Evolutionary conservation across 1,140 invertebrate species (phyloP), one percentile per base, ranked within the genome.

Genomic region (Pogonognathellus flavescens): DNA sequence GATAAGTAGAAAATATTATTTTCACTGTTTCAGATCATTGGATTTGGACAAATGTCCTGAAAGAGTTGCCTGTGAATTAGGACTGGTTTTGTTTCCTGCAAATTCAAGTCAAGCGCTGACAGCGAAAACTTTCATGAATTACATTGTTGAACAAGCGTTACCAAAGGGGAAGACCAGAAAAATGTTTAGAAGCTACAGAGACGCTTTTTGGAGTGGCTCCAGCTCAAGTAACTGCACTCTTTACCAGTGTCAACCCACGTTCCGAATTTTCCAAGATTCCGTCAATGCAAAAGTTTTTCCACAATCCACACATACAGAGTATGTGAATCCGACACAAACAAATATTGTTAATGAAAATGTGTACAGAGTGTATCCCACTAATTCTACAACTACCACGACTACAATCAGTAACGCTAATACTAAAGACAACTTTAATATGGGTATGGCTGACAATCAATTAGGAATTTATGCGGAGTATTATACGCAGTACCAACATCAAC

Each of bases 1-100:
- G n/a, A n/a, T n/a, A n/a, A n/a, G n/a, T 14, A 13, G 22, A 22
- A 7, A 20, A 20, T 66, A 25, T 52, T 80, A 4, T 80, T 57
- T 18, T 81, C 8, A 49, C 41, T 22, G 55, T 80, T 85, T 20
- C 20, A 85, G 84, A 25, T 86, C 85, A 8, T 66, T 86, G 50
- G 85, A 86, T 80, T 41, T 86, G n/a, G 85, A 86, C 20, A 82
- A 86, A 25, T 86, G 85, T 83, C 85, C 85, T 13, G 80, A 86
- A 59, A 49, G 81, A 16, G 52, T 83, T 7, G 52, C 82, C 0
- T 86, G 85, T 62, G 85, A 86, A 86, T 31, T 86, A 8, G 85
- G 85, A 14, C 7, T 81, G 8, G 52, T 84, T 18, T 8, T 86
- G 16, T 84, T 83, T 80, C 82, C 85, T 22, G 22, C 55, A 7